Conservation (phyloP, 1,140 invertebrate species). For the Drosophila setifemur region DNA sequence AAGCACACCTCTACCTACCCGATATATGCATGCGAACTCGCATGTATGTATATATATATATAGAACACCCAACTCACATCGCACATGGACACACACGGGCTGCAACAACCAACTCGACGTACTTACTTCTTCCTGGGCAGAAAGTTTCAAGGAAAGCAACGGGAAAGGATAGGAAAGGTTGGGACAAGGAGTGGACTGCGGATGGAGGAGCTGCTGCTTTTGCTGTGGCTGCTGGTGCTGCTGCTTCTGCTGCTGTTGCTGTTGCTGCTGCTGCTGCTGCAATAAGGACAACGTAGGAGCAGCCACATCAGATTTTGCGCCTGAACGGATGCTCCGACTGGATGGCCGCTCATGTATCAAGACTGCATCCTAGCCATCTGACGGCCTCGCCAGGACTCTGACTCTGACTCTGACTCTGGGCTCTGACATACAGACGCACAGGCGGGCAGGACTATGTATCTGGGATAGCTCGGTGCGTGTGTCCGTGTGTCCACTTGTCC, state of each 20-base stretch:
- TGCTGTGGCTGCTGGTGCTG: too few species aligned
- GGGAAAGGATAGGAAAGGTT: slow-evolving; percentile 21
- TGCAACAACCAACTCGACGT: slow-evolving; percentile 13
- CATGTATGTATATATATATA: slow-evolving; percentile 18
- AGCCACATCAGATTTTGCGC: slow-evolving; percentile 60
- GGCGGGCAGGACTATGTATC: slow-evolving; percentile 28
- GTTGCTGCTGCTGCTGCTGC: slow-evolving; percentile 36
- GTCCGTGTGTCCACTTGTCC: slow-evolving; percentile 17
- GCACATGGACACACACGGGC: slow-evolving; percentile 19
- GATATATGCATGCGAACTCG: slow-evolving; percentile 19
- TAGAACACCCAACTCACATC: too few species aligned
- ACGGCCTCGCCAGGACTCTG: slow-evolving; percentile 20
- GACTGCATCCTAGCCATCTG: slow-evolving; percentile 64
- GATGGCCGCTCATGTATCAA: slow-evolving; percentile 57
- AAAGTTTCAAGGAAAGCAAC: slow-evolving; percentile 34
- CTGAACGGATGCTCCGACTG: slow-evolving; percentile 48
- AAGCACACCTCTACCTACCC: slow-evolving; percentile 42
- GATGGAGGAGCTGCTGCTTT: background rate
- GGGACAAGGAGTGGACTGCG: background rate
- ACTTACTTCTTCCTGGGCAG: slow-evolving; percentile 43
- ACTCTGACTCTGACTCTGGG: too few species aligned
- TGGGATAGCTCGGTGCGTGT: slow-evolving; percentile 7
- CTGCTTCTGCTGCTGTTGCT: background rate
- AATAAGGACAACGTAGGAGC: slow-evolving; percentile 56
- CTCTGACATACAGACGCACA: slow-evolving; percentile 6